Evolutionary conservation across 2,888 invertebrate species (phyloP), one percentile per base, ranked within the genome.

Genomic region (Phania funesta): DNA sequence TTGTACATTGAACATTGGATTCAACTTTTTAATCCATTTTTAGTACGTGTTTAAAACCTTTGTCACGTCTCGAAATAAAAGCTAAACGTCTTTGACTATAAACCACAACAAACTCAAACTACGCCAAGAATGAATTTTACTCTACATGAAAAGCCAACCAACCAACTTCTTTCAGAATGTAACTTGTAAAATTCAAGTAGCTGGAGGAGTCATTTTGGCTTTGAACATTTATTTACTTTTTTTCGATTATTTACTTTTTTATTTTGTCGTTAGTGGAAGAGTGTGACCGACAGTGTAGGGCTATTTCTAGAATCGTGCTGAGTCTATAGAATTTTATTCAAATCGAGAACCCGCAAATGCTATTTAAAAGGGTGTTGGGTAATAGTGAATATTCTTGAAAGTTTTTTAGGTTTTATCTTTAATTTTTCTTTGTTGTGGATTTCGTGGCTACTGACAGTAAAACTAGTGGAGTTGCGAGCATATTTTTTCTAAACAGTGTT

Each of bases 1-100:
- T 68, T 67, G 26, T 35, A 68, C 76, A 71, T 70, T 77, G 77
- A 54, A 70, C 64, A 50, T 64, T 65, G 54, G 38, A 68, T 35
- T 20, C 24, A 7, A 38, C 41, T 38, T 56, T 26, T 65, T 3
- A 29, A 71, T n/a, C 50, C 65, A 71, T 71, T 79, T 73, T 68
- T 64, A 77, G 67, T 77, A 82, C 74, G 78, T 82, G 82, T 76
- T 82, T 82, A 82, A 82, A 78, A 75, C 64, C 70, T 70, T 82
- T 82, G 82, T 82, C 82, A 82, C 82, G 82, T 82, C 78, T 70
- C 78, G 38, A 75, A 75, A 58, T 50, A 70, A 71, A 78, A 64
- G 29, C 64, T 68, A 48, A 71, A 78, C 56, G 56, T 56, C 77
- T 70, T 56, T 58, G 71, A 52, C 78, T 58, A 52, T 60, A 68